These are phyloP conservation scores for Poeciliopsis turrubarensis DNA, from an alignment of 2,113 vertebrate genomes.

Conservation along the genomic window DNA sequence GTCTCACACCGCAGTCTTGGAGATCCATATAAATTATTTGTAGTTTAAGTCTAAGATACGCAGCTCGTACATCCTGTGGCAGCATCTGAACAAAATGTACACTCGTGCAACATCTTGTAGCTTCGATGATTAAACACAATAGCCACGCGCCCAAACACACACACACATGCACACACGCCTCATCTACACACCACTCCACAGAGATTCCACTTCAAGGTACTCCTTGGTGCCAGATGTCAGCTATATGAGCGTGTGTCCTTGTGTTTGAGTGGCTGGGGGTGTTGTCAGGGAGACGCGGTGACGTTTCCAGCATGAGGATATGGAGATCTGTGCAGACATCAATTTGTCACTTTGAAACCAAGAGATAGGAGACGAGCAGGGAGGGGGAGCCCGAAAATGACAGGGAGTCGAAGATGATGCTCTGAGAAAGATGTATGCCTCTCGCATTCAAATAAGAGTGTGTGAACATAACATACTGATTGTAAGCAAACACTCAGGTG, in stretches of 20 bases:
- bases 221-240: constrained; percentile 36
- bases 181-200: neutral
- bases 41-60: neutral
- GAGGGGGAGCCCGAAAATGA: neutral
- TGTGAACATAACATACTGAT: neutral
- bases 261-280: constrained; percentile 7
- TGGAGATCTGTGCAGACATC: constrained; percentile 53
- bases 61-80: neutral
- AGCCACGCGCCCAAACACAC: constrained; percentile 8
- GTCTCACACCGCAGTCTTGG: constrained; percentile 39
- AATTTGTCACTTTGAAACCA: constrained; percentile 45
- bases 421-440: constrained; percentile 8
- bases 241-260: constrained; percentile 13
- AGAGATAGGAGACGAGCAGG: neutral
- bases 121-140: constrained; percentile 27
- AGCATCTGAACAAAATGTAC: constrained; percentile 18
- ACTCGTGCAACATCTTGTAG: neutral
- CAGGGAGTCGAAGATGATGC: neutral
- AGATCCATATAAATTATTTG: constrained; percentile 1
- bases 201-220: constrained; percentile 11
- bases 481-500: neutral
- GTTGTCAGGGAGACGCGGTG: constrained; percentile 26
- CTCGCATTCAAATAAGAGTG: constrained; percentile 3
- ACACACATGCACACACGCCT: neutral
- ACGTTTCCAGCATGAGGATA: constrained; percentile 39